Evolutionary conservation across 2,797 vertebrate species (phyloP), one percentile per base, ranked within the genome.

Genomic region (Eospalax fontanierii): DNA sequence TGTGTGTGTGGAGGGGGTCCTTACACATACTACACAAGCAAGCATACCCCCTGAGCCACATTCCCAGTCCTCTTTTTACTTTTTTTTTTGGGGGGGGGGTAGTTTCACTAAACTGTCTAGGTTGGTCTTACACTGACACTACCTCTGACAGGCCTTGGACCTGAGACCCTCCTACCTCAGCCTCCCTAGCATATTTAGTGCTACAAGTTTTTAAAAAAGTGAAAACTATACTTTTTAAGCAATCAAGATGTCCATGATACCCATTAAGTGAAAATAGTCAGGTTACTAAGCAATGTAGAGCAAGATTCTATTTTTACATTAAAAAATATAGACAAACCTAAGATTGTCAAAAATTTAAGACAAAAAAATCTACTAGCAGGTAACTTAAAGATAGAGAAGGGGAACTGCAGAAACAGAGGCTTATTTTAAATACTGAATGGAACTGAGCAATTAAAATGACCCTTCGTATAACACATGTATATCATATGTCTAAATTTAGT

Each of bases 401-500:
- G 57, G 95, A 87, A 50, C 38, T 28, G 11, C 40, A 35, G 65
- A 94, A 94, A 73, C 59, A 16, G 3, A 59, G 70, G 21, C 26
- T 59, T 94, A 85, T 87, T 95, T 96, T 94, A 85, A 93, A 82
- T 71, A 70, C 91, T 68, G 76, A 89, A 80, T 79, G 43, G 33
- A 92, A 87, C 26, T 94, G 96, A 92, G 57, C 50, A 78, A 96
- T 87, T 85, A 95, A 90, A 86, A 85, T 91, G 73, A 59, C 18
- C 63, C 85, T 92, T 88, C 63, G 61, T 91, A 80, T 71, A 93
- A 93, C n/a, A n/a, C n/a, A 96, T 86, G 59, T 40, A 28, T 82
- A 94, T 92, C 46, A 93, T 18, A 61, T 63, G 92, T 92, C 95
- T 95, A 96, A 96, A 97, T 96, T 96, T 96, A 95, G 90, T 83